Percentiles rank a stretch among this genome's conserved stretches.
Evolutionary conservation across 2,113 vertebrate species (phyloP).

Genomic region (Petromus typicus): DNA sequence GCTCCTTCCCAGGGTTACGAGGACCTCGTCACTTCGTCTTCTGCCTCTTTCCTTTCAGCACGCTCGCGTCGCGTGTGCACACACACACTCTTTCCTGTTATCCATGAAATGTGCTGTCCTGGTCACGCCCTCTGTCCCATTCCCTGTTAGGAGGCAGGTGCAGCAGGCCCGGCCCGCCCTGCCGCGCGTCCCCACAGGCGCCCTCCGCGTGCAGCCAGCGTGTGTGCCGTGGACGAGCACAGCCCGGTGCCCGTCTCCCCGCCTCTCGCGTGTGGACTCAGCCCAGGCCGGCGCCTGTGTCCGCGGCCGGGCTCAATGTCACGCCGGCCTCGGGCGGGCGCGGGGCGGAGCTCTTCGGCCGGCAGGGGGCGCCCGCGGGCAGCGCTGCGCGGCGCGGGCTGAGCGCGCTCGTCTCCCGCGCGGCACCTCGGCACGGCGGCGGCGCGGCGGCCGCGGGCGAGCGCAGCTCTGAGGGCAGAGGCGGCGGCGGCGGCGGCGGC

Average conservation of each 20-base stretch:
- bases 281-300: too few species aligned
- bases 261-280: too few species aligned
- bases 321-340: background rate
- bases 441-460: background rate
- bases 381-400: conserved; percentile 52
- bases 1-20: background rate
- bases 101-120: background rate
- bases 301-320: too few species aligned
- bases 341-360: conserved; percentile 11
- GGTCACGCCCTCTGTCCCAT: background rate
- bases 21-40: background rate
- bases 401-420: conserved; percentile 62
- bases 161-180: too few species aligned
- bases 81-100: background rate
- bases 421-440: background rate
- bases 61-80: accelerated
- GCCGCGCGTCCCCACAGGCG: too few species aligned
- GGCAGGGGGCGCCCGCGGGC: conserved; percentile 75
- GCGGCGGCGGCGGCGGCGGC: conserved; percentile 72
- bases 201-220: too few species aligned
- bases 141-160: too few species aligned
- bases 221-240: too few species aligned
- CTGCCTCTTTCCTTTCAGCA: background rate
- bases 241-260: too few species aligned
- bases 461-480: conserved; percentile 74